These are phyloP conservation scores for Apamea crenata DNA, from an alignment of 2,888 invertebrate genomes.

Conservation along the genomic window DNA sequence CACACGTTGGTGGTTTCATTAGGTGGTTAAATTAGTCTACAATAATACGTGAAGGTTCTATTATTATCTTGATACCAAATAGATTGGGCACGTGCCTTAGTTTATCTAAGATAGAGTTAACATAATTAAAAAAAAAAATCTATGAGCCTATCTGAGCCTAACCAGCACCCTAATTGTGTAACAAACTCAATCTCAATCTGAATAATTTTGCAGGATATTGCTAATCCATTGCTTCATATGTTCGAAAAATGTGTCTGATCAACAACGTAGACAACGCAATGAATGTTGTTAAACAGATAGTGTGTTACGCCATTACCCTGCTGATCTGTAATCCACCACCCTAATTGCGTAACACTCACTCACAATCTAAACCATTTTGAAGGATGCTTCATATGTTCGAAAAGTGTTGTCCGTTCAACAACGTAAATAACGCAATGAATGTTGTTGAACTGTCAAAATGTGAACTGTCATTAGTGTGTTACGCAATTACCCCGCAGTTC, in stretches of 20 bases:
- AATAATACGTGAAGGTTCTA: neutral
- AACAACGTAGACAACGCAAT: neutral
- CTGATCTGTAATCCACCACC: too few species aligned
- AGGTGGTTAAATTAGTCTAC: conserved; percentile 15
- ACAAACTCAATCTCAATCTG: neutral
- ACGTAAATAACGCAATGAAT: neutral
- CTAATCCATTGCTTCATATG: too few species aligned
- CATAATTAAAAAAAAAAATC: neutral
- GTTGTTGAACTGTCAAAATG: neutral
- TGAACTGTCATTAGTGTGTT: neutral
- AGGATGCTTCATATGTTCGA: neutral
- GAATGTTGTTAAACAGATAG: neutral
- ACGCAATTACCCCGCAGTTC: neutral
- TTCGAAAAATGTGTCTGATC: neutral
- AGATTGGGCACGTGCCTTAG: neutral
- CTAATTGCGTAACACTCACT: neutral
- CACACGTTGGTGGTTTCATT: conserved; percentile 12
- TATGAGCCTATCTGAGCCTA: too few species aligned
- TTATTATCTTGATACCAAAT: neutral
- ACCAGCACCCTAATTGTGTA: neutral
- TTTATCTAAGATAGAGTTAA: neutral
- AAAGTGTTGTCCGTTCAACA: neutral
- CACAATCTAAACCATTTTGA: neutral
- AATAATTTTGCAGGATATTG: neutral
- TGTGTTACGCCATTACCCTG: neutral